phyloP scores from a whole-genome alignment of 2,888 invertebrate genomes.

The Hyppa rectilinea region DNA sequence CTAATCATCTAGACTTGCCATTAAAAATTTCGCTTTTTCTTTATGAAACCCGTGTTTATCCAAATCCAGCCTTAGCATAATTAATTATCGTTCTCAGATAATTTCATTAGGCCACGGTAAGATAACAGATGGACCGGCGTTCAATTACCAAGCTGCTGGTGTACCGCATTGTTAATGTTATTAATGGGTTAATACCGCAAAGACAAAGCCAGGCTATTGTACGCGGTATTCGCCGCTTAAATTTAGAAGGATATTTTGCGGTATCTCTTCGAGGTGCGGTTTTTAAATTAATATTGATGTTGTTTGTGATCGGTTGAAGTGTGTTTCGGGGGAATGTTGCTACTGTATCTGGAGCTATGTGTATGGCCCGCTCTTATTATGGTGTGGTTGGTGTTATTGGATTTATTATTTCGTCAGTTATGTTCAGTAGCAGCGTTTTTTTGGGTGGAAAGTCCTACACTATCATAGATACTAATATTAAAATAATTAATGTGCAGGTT shows the following conservation, averaged over 20 bases:
- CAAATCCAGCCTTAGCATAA: slow-evolving; percentile 69
- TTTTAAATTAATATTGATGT: slow-evolving; percentile 68
- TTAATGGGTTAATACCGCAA: slow-evolving; percentile 81
- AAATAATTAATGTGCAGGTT: too few relatives aligned
- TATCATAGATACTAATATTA: too few relatives aligned
- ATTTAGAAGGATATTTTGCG: slow-evolving; percentile 67
- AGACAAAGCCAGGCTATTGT: slow-evolving; percentile 76
- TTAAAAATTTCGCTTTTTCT: not conserved
- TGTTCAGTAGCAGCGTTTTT: not conserved
- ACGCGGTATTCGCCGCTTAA: slow-evolving; percentile 65
- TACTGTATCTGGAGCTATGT: too few relatives aligned
- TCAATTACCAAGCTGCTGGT: slow-evolving; percentile 77
- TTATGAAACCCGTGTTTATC: slow-evolving; percentile 12
- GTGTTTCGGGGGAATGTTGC: not conserved
- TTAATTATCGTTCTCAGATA: slow-evolving; percentile 79
- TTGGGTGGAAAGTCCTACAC: too few relatives aligned
- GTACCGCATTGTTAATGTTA: slow-evolving; percentile 83
- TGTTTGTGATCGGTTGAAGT: slow-evolving; percentile 30
- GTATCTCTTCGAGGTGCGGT: slow-evolving; percentile 56
- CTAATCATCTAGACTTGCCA: not conserved
- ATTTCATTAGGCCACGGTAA: slow-evolving; percentile 77
- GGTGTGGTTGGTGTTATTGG: not conserved
- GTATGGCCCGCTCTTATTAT: not conserved
- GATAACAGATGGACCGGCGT: slow-evolving; percentile 80
- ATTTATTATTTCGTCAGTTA: not conserved